Evolutionary conservation across 2,797 vertebrate species (phyloP).

Genomic region (Rhodeus uyekii): DNA sequence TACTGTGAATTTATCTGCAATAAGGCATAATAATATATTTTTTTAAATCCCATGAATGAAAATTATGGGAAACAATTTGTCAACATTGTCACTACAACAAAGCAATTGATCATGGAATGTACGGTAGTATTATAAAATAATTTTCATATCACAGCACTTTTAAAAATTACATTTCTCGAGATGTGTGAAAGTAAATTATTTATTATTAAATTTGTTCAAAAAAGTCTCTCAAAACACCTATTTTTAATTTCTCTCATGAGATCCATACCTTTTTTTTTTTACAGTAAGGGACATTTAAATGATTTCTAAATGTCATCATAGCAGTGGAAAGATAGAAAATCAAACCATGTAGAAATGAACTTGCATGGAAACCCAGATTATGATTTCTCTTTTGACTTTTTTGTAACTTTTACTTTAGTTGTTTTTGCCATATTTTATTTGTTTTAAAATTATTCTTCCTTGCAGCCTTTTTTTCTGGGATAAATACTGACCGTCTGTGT

Average conservation of each 20-base stretch:
- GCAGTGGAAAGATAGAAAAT: background rate
- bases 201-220: no score
- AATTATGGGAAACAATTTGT: background rate
- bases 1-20: background rate
- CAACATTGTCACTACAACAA: background rate
- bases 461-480: constrained; percentile 19
- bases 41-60: no score
- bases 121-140: background rate
- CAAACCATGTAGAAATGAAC: background rate
- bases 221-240: background rate
- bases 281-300: background rate
- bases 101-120: background rate
- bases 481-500: constrained; percentile 6
- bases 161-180: background rate
- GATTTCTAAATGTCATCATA: background rate
- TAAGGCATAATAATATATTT: background rate
- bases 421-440: background rate
- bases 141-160: background rate
- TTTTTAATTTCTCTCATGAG: background rate
- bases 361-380: background rate
- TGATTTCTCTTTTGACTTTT: background rate
- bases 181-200: background rate
- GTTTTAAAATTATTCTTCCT: background rate
- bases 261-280: background rate
- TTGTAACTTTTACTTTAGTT: background rate